phyloP scores from a whole-genome alignment of 2,888 invertebrate genomes.

The Augiades crinisus region DNA sequence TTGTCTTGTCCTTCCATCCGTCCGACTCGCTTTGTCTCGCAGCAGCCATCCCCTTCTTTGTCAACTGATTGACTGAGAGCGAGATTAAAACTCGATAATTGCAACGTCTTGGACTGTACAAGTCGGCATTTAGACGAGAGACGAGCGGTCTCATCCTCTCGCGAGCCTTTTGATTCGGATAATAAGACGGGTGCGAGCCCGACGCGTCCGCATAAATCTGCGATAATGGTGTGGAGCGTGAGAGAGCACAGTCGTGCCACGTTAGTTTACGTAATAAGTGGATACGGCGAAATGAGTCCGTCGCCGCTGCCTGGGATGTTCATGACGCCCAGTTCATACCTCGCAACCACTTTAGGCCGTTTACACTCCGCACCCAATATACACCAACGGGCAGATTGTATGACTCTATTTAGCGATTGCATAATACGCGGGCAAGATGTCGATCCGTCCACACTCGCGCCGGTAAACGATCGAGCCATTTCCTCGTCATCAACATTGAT shows the following conservation, averaged over 20 bases:
- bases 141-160: conserved; percentile 51
- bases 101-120: conserved; percentile 63
- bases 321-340: conserved; percentile 52
- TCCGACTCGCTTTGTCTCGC: conserved; percentile 54
- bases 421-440: conserved; percentile 38
- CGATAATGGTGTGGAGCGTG: conserved; percentile 69
- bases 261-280: conserved; percentile 69
- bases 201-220: conserved; percentile 65
- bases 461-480: conserved; percentile 46
- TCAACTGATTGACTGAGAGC: conserved; percentile 53
- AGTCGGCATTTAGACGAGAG: conserved; percentile 68
- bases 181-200: conserved; percentile 68
- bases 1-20: conserved; percentile 67
- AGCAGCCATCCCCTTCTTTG: conserved; percentile 55
- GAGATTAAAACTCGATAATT: conserved; percentile 66
- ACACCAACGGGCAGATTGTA: conserved; percentile 23
- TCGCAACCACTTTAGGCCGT: conserved; percentile 37
- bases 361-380: conserved; percentile 15
- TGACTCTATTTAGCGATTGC: conserved; percentile 43
- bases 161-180: conserved; percentile 63
- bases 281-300: conserved; percentile 53
- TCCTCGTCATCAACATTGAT: conserved; percentile 47
- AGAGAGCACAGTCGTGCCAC: conserved; percentile 70
- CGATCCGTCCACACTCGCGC: conserved; percentile 38
- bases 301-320: conserved; percentile 42